Percentiles rank a stretch among this genome's conserved stretches.
Evolutionary conservation across 2,113 vertebrate genomes (phyloP).

Genomic region (Pitta sordida): DNA sequence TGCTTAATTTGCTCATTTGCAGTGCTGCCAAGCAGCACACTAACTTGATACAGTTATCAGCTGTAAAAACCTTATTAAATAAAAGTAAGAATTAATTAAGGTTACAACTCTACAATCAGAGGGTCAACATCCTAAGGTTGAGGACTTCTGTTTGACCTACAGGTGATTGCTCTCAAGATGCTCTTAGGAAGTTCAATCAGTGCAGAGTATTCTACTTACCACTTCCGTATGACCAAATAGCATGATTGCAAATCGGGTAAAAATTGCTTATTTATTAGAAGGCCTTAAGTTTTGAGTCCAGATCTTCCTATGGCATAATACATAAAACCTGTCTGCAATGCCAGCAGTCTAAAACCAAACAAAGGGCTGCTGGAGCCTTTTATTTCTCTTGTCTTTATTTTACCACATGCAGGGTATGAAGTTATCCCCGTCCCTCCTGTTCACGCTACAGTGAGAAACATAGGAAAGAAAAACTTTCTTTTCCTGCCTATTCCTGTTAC

Average conservation of each 20-base stretch:
- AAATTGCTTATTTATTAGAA: not conserved
- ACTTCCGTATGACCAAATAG: not conserved
- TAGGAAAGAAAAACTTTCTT: rapidly evolving
- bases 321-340: not conserved
- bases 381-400: not conserved
- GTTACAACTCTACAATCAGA: not conserved
- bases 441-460: rapidly evolving
- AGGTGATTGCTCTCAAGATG: not conserved
- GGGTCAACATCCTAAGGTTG: not conserved
- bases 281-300: not conserved
- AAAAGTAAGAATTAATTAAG: constrained; percentile 12
- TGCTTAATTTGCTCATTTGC: constrained; percentile 39
- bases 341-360: not conserved
- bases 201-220: not conserved
- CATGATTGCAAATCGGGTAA: not conserved
- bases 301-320: not conserved
- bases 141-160: not conserved
- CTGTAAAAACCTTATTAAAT: constrained; percentile 2
- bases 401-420: rapidly evolving
- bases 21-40: not conserved
- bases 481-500: not conserved
- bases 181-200: not conserved
- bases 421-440: rapidly evolving
- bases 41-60: not conserved
- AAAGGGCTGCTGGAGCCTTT: not conserved